phyloP scores from a whole-genome alignment of 1,140 invertebrate genomes.

The Penaeus japonicus region DNA sequence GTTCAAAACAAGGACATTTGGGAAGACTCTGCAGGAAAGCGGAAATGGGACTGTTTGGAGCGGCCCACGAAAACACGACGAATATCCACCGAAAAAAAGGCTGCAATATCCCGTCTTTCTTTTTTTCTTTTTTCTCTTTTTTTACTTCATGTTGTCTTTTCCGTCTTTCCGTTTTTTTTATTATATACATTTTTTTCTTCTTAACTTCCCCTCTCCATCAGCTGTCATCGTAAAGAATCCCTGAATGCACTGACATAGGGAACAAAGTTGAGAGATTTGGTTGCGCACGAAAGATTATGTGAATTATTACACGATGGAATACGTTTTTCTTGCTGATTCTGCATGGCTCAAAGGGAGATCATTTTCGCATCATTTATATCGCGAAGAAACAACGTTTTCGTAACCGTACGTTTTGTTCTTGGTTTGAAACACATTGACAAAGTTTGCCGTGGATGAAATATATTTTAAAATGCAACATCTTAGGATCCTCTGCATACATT shows the following conservation, averaged over 20 bases:
- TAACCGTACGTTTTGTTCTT: too few species aligned
- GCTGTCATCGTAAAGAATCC: conserved; percentile 6
- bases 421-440: too few species aligned
- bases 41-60: neutral
- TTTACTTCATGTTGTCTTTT: neutral
- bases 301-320: too few species aligned
- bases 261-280: neutral
- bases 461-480: too few species aligned
- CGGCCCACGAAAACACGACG: neutral
- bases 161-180: neutral
- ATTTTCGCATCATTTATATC: too few species aligned
- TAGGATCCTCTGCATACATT: too few species aligned
- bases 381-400: too few species aligned
- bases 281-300: too few species aligned
- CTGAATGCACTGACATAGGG: neutral
- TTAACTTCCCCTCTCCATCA: neutral
- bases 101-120: neutral
- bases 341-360: too few species aligned
- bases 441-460: too few species aligned
- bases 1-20: neutral
- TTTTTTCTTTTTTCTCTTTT: neutral
- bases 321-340: too few species aligned
- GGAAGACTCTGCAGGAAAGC: neutral
- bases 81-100: neutral
- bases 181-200: neutral